Percentiles rank a stretch among this genome's conserved stretches.
phyloP scores from a whole-genome alignment of 2,113 vertebrate genomes.

The Rhinoderma darwinii region DNA sequence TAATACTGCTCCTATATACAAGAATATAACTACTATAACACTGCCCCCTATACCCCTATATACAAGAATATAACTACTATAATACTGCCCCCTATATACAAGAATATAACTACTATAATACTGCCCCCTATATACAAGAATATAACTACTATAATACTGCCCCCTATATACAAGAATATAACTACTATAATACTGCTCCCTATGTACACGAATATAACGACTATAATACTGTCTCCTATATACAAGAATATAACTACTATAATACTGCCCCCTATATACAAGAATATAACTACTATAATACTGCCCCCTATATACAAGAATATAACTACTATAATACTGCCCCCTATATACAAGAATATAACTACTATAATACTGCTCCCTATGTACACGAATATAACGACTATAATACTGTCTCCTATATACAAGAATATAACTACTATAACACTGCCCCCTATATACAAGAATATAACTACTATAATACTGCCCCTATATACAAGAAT shows the following conservation, averaged over 20 bases:
- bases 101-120: neutral
- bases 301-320: neutral
- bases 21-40: neutral
- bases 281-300: slow-evolving; percentile 11
- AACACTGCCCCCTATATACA: neutral
- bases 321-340: slow-evolving; percentile 10
- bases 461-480: neutral
- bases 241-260: slow-evolving; percentile 12
- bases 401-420: slow-evolving; percentile 2
- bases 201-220: slow-evolving; percentile 13
- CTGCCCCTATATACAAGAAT: neutral
- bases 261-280: slow-evolving; percentile 2
- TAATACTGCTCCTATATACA: slow-evolving; percentile 5
- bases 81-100: neutral
- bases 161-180: too few species aligned
- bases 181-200: neutral
- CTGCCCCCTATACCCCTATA: neutral
- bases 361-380: slow-evolving; percentile 15
- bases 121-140: too few species aligned
- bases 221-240: neutral
- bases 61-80: neutral
- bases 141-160: too few species aligned
- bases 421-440: neutral
- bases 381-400: slow-evolving; percentile 2
- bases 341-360: neutral